Evolutionary conservation across 2,888 invertebrate species (phyloP), one percentile per base, ranked within the genome.

Genomic region (Agrotis clavis): DNA sequence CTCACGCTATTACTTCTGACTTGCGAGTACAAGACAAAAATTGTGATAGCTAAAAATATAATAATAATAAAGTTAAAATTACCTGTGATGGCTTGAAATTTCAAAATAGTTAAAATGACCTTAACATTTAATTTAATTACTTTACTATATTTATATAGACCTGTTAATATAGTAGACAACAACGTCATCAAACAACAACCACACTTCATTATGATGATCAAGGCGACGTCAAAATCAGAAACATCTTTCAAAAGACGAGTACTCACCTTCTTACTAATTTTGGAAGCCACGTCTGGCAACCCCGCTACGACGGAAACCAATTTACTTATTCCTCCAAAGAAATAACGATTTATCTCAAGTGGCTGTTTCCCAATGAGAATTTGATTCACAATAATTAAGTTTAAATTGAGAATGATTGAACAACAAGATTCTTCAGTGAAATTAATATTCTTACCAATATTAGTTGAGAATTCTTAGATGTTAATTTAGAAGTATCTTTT

Each of bases 361-460:
- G 87, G 80, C 84, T 83, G 83, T 77, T 78, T 81, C 76, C 87
- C 86, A 83, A 88, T 88, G 89, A 86, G 88, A 90, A 90, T 90
- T 90, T 90, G 89, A 90, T 90, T 90, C 88, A 86, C 89, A 91
- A 91, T 92, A 91, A 91, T 92, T 91, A 90, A 89, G 77, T 86
- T 87, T 81, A 87, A 89, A 90, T 89, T 88, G 86, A 86, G 83
- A 86, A 79, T 86, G 82, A 86, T 85, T 79, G 77, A 80, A 88
- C 84, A 89, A 86, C 84, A 81, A 78, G 79, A 80, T 73, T 82
- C 81, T 86, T 82, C 77, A 82, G 73, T 76, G 59, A 78, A 90
- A 90, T 87, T 87, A 86, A 87, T 87, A 87, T 83, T 84, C 77
- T 70, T 78, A 64, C 47, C 54, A 74, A 78, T 77, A 70, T 77